These are phyloP conservation scores for Drosophila biarmipes DNA, from an alignment of 1,140 invertebrate genomes.

Conservation along the genomic window DNA sequence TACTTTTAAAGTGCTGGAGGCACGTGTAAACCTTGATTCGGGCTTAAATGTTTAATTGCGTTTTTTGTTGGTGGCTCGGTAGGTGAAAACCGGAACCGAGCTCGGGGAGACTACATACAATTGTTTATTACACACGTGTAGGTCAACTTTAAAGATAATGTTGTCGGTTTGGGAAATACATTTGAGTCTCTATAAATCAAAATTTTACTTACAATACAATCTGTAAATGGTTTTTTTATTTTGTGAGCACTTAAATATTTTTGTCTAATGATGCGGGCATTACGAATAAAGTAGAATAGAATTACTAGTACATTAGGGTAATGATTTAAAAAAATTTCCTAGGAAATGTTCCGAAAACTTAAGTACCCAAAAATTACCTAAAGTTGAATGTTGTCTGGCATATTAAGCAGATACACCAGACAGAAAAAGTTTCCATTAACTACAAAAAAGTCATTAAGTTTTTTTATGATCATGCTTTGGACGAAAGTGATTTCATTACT, in stretches of 20 bases:
- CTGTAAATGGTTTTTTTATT: too few species aligned
- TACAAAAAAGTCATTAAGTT: constrained; percentile 23
- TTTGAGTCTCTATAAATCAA: not conserved
- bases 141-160: constrained; percentile 2
- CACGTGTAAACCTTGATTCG: constrained; percentile 62
- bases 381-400: constrained; percentile 23
- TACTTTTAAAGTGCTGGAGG: constrained; percentile 23
- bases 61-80: constrained; percentile 4
- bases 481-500: constrained; percentile 33
- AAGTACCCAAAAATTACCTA: constrained; percentile 22
- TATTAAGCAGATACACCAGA: constrained; percentile 26
- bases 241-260: not conserved
- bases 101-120: constrained; percentile 13
- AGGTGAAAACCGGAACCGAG: constrained; percentile 40
- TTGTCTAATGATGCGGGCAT: not conserved
- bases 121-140: constrained; percentile 30
- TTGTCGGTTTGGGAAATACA: constrained; percentile 1
- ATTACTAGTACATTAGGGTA: not conserved
- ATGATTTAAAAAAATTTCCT: constrained; percentile 9
- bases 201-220: not conserved
- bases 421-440: constrained; percentile 41
- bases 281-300: not conserved
- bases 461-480: constrained; percentile 20
- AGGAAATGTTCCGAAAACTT: constrained; percentile 22
- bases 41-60: constrained; percentile 40